Conservation (phyloP, 64 coral and sea anemone genomes). For the Stylophora pistillata region DNA sequence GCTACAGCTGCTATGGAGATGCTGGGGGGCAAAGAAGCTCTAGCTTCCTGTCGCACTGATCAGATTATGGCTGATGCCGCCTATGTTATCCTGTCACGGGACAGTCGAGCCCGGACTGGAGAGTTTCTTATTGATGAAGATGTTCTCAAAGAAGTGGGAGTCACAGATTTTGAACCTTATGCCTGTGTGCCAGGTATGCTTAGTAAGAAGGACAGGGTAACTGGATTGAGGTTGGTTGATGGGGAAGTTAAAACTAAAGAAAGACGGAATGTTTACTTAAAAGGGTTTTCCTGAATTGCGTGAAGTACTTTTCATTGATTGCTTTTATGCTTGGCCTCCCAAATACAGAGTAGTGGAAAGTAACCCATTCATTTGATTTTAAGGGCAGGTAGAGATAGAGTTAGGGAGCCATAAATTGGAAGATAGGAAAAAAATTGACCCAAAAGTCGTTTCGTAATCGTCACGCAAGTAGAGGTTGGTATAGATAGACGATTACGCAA, state of each 20-base stretch:
- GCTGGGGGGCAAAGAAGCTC: slow-evolving; percentile 76
- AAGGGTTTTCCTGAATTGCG: too few relatives aligned
- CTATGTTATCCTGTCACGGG: slow-evolving; percentile 86
- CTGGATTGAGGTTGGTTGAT: too few relatives aligned
- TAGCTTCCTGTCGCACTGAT: slow-evolving; percentile 79
- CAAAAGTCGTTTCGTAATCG: too few relatives aligned
- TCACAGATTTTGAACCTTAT: slow-evolving; percentile 83
- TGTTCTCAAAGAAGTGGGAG: slow-evolving; percentile 89
- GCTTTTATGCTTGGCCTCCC: too few relatives aligned
- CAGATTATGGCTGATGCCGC: slow-evolving; percentile 96
- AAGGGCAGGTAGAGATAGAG: too few relatives aligned
- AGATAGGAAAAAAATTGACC: too few relatives aligned
- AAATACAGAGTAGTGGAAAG: too few relatives aligned
- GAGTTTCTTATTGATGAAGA: slow-evolving; percentile 96
- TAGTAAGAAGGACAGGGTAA: background rate
- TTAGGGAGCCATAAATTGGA: too few relatives aligned
- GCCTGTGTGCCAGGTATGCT: slow-evolving; percentile 82
- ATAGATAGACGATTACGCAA: background rate
- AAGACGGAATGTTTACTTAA: background rate
- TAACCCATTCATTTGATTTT: too few relatives aligned
- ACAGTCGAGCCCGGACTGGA: slow-evolving; percentile 89
- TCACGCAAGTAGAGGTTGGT: too few relatives aligned
- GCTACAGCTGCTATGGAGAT: slow-evolving; percentile 91
- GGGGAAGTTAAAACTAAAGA: background rate
- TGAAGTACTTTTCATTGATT: too few relatives aligned